phyloP scores from a whole-genome alignment of 2,113 vertebrate genomes.

The Chrysemys picta region DNA sequence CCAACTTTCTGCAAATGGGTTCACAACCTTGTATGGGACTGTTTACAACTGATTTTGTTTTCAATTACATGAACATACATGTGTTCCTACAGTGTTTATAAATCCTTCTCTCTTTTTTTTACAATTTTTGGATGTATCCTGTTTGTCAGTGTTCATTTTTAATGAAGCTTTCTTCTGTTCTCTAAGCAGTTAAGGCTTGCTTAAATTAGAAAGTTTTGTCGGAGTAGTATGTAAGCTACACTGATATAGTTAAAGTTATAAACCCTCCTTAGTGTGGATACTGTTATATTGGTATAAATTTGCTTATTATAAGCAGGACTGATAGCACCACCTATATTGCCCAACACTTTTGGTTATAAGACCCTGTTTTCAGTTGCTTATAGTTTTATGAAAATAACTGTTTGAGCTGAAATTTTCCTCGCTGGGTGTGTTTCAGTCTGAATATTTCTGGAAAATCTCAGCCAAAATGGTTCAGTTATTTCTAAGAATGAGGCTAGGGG shows the following conservation, averaged over 20 bases:
- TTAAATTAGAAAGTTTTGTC: neutral
- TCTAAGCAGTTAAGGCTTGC: neutral
- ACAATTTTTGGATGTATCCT: accelerated
- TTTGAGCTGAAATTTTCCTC: neutral
- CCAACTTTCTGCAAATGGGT: too few relatives aligned
- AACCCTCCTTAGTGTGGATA: neutral
- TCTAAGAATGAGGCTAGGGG: neutral
- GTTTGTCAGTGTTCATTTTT: neutral
- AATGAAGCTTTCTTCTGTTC: neutral
- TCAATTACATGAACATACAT: accelerated
- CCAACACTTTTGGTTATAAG: neutral
- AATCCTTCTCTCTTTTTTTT: neutral
- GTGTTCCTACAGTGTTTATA: neutral
- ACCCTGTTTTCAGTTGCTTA: neutral
- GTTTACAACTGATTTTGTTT: neutral
- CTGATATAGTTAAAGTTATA: neutral
- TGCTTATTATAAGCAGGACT: neutral
- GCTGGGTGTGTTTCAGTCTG: neutral
- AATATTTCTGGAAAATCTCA: neutral
- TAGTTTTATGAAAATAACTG: neutral
- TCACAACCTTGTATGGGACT: neutral
- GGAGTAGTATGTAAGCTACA: neutral
- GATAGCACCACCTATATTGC: neutral
- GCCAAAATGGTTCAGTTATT: neutral
- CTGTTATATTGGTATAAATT: neutral